Evolutionary conservation across 2,113 vertebrate genomes (phyloP), one percentile per base, ranked within the genome.

Genomic region (Siniperca knerii): DNA sequence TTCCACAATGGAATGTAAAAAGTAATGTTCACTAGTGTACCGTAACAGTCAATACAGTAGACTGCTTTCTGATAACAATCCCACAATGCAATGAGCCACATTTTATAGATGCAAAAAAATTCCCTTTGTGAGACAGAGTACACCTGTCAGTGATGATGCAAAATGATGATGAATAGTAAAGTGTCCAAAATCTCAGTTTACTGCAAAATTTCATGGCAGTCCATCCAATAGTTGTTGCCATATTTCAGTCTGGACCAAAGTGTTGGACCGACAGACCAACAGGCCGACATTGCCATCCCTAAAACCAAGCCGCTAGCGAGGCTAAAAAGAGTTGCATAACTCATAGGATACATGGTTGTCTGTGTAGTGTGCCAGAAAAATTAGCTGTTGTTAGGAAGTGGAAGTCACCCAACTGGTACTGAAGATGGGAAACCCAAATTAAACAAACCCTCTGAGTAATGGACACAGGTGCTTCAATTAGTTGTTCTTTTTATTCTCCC

Each of bases 391-490:
- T 44, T 44, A 15, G 37, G 64, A 25, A 52, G 16, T 52, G 48
- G 48, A 52, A 44, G 37, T 25, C 35, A 44, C 40, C 33, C 25
- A 21, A 13, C 13, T 6, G 12, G 10, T n/a, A 15, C 40, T 15
- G 40, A 25, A 29, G 66, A 0, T 9, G 42, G 12, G n/a, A 68
- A 29, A 68, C 4, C 13, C 1, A 48, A 29, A 25, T 20, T 4
- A 68, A 9, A 29, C 13, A 29, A 44, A 67, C 37, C 42, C 65
- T 68, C 6, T 4, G 12, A 44, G 21, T 46, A 1, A 68, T 10
- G n/a, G 44, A 50, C 67, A 69, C 44, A 50, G 67, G 25, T 69
- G 44, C 25, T 50, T 69, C 20, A 69, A 69, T 69, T 48, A 20
- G 23, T 25, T 18, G 64, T n/a, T 68, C 7, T 68, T 68, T 48